These are phyloP conservation scores for Aplidium turbinatum DNA, from an alignment of 23 tunicate genomes.

Conservation along the genomic window DNA sequence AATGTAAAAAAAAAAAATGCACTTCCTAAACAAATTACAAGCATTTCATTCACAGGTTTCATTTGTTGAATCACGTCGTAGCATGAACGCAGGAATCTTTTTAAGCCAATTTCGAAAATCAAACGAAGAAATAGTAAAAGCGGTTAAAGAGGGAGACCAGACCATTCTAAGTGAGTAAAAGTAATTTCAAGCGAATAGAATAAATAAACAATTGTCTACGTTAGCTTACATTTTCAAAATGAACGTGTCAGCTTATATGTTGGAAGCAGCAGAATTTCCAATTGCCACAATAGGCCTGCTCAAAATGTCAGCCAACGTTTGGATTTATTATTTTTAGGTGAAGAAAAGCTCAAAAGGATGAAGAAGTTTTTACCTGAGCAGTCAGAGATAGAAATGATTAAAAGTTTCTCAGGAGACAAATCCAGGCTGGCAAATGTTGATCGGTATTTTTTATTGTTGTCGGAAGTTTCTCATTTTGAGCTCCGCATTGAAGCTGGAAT, in stretches of 20 bases:
- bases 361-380: conserved; percentile 25
- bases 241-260: too few relatives aligned
- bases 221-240: too few relatives aligned
- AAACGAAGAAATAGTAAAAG: conserved; percentile 32
- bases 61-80: conserved; percentile 29
- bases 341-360: conserved; percentile 35
- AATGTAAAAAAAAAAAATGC: too few relatives aligned
- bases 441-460: conserved; percentile 26
- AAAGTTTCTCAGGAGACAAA: not conserved
- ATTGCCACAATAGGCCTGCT: too few relatives aligned
- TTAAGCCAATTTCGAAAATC: conserved; percentile 47
- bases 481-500: conserved; percentile 50
- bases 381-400: conserved; percentile 20
- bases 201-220: not conserved
- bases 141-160: conserved; percentile 11
- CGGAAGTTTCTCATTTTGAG: conserved; percentile 12
- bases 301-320: too few relatives aligned
- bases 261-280: too few relatives aligned
- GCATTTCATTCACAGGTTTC: conserved; percentile 15
- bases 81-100: conserved; percentile 47
- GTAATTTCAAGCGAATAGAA: not conserved
- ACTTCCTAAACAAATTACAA: conserved; percentile 18
- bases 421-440: conserved; percentile 35
- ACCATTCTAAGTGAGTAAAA: not conserved
- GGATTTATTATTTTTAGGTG: too few relatives aligned